Conservation (phyloP, 2,888 invertebrate species). For the Tillus elongatus region DNA sequence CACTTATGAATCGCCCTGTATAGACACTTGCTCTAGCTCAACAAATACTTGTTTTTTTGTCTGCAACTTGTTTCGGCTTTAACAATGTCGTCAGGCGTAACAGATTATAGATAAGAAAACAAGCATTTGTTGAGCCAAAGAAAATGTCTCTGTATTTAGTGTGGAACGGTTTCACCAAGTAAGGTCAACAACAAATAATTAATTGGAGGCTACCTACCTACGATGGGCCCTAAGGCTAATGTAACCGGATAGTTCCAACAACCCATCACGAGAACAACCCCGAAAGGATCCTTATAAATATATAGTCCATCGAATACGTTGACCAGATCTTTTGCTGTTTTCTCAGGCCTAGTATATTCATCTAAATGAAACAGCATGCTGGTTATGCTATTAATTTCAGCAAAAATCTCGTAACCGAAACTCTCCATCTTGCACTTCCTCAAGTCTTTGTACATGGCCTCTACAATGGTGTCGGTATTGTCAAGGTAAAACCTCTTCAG, state of each 20-base stretch:
- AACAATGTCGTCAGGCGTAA: too few species aligned
- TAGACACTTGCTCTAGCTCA: too few species aligned
- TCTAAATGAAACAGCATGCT: slow-evolving; percentile 59
- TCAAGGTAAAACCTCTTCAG: slow-evolving; percentile 69
- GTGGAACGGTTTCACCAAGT: too few species aligned
- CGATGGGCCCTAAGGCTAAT: slow-evolving; percentile 65
- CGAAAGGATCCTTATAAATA: slow-evolving; percentile 81
- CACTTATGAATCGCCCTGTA: too few species aligned
- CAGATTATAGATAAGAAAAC: too few species aligned
- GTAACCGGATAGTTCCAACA: slow-evolving; percentile 94
- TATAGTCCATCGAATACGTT: slow-evolving; percentile 64
- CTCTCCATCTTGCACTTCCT: slow-evolving; percentile 68
- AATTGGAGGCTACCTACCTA: slow-evolving; percentile 30
- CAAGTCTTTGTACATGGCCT: slow-evolving; percentile 71
- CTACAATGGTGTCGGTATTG: slow-evolving; percentile 57
- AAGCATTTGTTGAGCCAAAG: too few species aligned
- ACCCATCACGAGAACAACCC: slow-evolving; percentile 80
- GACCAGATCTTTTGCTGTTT: slow-evolving; percentile 57
- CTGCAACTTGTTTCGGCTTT: too few species aligned
- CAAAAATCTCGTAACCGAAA: slow-evolving; percentile 62
- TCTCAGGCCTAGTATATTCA: slow-evolving; percentile 68
- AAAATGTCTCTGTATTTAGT: too few species aligned
- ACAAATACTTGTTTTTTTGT: too few species aligned
- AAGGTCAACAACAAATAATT: too few species aligned
- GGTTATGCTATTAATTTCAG: slow-evolving; percentile 62